These are phyloP conservation scores for Centropus unirufus DNA, from an alignment of 2,113 vertebrate genomes.

Conservation along the genomic window DNA sequence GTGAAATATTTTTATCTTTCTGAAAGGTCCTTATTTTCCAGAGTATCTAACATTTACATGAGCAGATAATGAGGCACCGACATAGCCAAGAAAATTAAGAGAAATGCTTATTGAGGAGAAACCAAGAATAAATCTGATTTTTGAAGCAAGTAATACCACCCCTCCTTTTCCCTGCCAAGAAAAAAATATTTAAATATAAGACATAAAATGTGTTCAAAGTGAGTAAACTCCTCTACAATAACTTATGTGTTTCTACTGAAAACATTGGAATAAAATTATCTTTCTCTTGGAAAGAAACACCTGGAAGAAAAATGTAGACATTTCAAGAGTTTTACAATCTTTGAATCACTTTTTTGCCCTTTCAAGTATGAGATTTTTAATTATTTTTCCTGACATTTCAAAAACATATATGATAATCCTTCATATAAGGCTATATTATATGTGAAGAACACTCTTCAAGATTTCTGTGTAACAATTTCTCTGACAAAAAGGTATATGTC, in stretches of 20 bases:
- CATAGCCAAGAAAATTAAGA: not conserved
- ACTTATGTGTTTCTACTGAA: not conserved
- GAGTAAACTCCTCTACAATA: not conserved
- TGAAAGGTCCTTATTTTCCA: not conserved
- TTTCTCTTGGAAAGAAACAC: not conserved
- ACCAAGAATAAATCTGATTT: not conserved
- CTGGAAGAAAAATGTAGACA: not conserved
- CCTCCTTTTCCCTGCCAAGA: not conserved
- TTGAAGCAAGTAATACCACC: not conserved
- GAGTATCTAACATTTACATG: not conserved
- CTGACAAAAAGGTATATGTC: fast-evolving
- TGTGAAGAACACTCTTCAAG: not conserved
- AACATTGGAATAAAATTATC: not conserved
- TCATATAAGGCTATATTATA: not conserved
- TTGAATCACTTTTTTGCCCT: not conserved
- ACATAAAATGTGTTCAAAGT: not conserved
- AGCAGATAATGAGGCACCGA: not conserved
- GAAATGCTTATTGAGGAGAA: not conserved
- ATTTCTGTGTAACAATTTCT: not conserved
- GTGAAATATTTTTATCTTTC: not conserved
- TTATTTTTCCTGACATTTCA: not conserved
- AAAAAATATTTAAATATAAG: not conserved
- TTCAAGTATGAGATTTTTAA: not conserved
- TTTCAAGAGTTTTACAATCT: not conserved
- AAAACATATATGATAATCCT: not conserved